Base-by-base conservation (phyloP, 2,797 vertebrate genomes). In the Euthynnus affinis region DNA sequence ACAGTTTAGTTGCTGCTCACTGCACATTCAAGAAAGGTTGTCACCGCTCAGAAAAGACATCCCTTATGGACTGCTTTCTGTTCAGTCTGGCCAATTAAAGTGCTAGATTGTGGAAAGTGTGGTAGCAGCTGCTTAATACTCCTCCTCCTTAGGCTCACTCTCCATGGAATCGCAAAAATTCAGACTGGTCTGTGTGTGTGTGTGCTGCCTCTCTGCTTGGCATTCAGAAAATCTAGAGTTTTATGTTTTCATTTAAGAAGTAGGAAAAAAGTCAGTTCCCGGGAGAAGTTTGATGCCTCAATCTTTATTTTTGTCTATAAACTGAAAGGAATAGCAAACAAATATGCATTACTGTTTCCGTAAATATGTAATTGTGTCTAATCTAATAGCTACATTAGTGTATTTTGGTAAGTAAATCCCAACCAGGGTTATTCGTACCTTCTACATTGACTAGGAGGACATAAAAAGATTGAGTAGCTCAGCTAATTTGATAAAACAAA, bases 51-150 rank as follows among this genome's bases (percentile, higher is more conserved):
- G 80, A 87, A 87, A 89, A 88, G 63, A 85, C 83, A 67, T 85
- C 89, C 92, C 91, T 81, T 48, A 69, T 76, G 80, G 89, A 89
- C 70, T 53, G 59, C 82, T 89, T 82, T 86, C 82, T 73, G 71
- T 84, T 85, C 78, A 88, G 82, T 69, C 88, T 70, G 79, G 85
- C 88, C 92, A 92, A 91, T 94, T 94, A 92, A 76, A 93, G 66
- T 20, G 82, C 67, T 71, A 60, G 86, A 90, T 86, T 84, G 81
- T 84, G 68, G 63, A 82, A 82, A 69, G 65, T 20, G 22, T 37
- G 9, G 60, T 4, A 63, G 83, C 87, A 87, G 84, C 83, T 84
- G 84, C 81, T 89, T 88, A 89, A 84, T 86, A 83, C 77, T 58
- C 55, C 75, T 83, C 55, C 77, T 84, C 80, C 75, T 87, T 56